Evolutionary conservation across 2,113 vertebrate genomes (phyloP), one percentile per base, ranked within the genome.

Genomic region (Bubo blakistoni): DNA sequence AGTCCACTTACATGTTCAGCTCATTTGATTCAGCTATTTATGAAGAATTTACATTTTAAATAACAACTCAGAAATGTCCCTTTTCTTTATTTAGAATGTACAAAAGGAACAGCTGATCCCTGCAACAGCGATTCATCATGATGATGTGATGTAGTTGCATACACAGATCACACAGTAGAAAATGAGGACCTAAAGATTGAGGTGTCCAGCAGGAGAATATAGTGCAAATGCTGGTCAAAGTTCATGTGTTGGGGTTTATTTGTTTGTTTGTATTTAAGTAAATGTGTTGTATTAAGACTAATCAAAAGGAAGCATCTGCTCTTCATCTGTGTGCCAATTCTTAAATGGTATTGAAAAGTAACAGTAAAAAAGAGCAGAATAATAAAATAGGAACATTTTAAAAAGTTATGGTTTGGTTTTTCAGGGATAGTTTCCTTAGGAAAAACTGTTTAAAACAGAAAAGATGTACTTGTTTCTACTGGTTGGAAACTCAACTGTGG

Each of bases 171-270:
- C 3, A 44, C 2, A 62, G 71, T 13, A 76, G 26, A 79, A 83
- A 81, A 81, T 12, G 19, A 59, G 8, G 27, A 38, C 32, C 34
- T 58, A n/a, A 7, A 55, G 61, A 14, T 11, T 57, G 29, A 66
- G 20, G 15, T n/a, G 38, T 59, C 34, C n/a, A 26, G 7, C 20
- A 24, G 13, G 11, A 36, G 10, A 76, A n/a, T 22, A 18, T 3
- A 72, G 30, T 6, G 12, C n/a, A 88, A 88, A 81, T 34, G 6
- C 11, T 57, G n/a, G 55, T 69, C 5, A 20, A 74, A 78, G 21
- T 9, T 76, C 40, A 47, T 6, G 4, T 32, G 13, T 4, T 57
- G 15, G 20, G 0, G 0, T 3, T 32, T n/a, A 44, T 47, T 51
- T 76, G 3, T 20, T 81, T 83, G 5, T 16, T 86, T 85, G 5